Percentiles rank a stretch among this genome's conserved stretches.
Evolutionary conservation across 1,140 invertebrate species (phyloP).

Genomic region (Choristoneura fumiferana): DNA sequence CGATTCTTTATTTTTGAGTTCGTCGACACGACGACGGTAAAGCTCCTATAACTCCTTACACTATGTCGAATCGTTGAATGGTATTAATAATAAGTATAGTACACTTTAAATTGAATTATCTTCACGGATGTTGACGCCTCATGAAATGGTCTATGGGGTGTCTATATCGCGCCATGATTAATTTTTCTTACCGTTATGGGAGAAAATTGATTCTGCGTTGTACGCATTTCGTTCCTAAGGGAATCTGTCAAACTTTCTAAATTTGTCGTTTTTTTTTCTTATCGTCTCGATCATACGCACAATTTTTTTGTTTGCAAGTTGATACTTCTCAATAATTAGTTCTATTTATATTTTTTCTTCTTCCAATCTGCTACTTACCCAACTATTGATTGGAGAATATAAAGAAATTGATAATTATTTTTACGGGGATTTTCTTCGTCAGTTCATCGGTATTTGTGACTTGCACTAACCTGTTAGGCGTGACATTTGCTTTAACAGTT

Average conservation of each 20-base stretch:
- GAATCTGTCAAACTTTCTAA: slow-evolving; percentile 1
- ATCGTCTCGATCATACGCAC: no score
- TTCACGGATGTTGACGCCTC: slow-evolving; percentile 66
- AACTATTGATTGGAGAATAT: no score
- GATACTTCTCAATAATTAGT: no score
- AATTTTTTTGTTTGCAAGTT: no score
- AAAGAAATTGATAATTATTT: no score
- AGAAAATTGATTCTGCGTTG: slow-evolving; percentile 39
- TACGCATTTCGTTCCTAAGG: slow-evolving; percentile 24
- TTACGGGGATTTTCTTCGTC: no score
- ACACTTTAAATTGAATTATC: slow-evolving; percentile 74
- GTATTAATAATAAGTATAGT: slow-evolving; percentile 52
- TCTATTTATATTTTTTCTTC: no score
- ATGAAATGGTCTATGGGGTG: slow-evolving; percentile 75
- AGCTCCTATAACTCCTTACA: slow-evolving; percentile 52
- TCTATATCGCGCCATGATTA: slow-evolving; percentile 62
- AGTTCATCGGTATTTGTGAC: no score
- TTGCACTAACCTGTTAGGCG: no score
- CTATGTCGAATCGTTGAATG: slow-evolving; percentile 57
- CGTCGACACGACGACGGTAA: slow-evolving; percentile 57
- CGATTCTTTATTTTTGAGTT: slow-evolving; percentile 54
- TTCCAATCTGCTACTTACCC: no score
- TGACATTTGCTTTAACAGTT: no score
- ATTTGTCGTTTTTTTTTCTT: neutral
- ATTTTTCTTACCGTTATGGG: slow-evolving; percentile 66